Evolutionary conservation across 2,888 invertebrate genomes (phyloP).

Genomic region (Drosophila niveifrons): DNA sequence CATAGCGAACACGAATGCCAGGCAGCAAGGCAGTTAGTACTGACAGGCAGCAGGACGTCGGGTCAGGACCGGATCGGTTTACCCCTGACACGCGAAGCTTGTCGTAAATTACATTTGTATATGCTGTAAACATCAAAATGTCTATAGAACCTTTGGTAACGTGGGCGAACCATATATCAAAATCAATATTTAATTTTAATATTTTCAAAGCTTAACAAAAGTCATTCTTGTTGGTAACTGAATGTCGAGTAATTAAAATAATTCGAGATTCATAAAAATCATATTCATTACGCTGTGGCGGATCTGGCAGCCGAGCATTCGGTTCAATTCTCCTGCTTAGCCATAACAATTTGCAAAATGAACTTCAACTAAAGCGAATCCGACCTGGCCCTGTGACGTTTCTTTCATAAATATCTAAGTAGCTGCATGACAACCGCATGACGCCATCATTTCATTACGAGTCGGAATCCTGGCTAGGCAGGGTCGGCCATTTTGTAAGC

Average conservation of each 20-base stretch:
- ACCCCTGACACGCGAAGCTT: conserved; percentile 49
- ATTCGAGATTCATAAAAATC: no score
- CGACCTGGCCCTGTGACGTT: conserved; percentile 24
- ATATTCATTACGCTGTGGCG: not conserved
- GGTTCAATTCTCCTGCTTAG: not conserved
- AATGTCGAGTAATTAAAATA: not conserved
- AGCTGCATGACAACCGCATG: conserved; percentile 51
- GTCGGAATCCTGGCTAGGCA: conserved; percentile 12
- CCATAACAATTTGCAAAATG: conserved; percentile 34
- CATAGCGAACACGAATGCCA: conserved; percentile 40
- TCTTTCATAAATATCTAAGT: conserved; percentile 76
- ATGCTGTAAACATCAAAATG: conserved; percentile 5
- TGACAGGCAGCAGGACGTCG: conserved; percentile 22
- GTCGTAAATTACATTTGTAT: conserved; percentile 23
- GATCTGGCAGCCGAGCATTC: not conserved
- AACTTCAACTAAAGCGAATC: conserved; percentile 35
- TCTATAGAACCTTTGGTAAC: not conserved
- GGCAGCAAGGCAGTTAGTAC: not conserved
- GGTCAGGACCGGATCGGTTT: conserved; percentile 14
- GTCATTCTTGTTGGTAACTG: not conserved
- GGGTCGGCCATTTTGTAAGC: conserved; percentile 19
- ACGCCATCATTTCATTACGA: conserved; percentile 52
- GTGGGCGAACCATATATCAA: not conserved
- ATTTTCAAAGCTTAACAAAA: not conserved
- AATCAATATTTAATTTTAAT: not conserved